A percentile compares a stretch with the other conserved stretches of the same genome.
Evolutionary conservation across 2,888 invertebrate genomes (phyloP).

Genomic region (Agriopis leucophaearia): DNA sequence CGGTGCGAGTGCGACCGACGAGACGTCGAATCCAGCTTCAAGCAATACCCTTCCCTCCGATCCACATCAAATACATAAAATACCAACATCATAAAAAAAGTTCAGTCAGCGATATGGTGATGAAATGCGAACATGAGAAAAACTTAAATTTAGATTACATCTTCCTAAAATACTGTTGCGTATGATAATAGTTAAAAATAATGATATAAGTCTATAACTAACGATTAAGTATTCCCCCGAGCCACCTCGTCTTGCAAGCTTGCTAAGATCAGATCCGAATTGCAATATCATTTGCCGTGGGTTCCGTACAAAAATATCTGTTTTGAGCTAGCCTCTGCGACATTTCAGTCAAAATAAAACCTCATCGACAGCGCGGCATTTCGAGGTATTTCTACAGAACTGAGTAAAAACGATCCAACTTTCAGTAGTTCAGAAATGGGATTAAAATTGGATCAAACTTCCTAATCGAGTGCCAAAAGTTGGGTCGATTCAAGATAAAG

Average conservation of each 20-base stretch:
- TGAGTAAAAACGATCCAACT: constrained; percentile 11
- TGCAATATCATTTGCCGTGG: constrained; percentile 38
- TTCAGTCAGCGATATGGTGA: constrained; percentile 62
- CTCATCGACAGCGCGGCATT: constrained; percentile 21
- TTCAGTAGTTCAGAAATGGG: not conserved
- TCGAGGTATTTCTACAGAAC: constrained; percentile 5
- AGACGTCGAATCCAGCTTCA: constrained; percentile 8
- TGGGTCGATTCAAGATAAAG: constrained; percentile 48
- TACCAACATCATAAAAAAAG: constrained; percentile 40
- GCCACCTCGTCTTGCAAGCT: constrained; percentile 54
- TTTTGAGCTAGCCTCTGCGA: constrained; percentile 43
- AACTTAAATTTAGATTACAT: constrained; percentile 83
- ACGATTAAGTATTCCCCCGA: constrained; percentile 61
- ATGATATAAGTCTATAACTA: constrained; percentile 83
- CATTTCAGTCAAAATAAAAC: constrained; percentile 28
- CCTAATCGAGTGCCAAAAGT: constrained; percentile 50
- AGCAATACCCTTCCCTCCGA: constrained; percentile 4
- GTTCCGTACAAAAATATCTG: constrained; percentile 48
- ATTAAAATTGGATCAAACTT: not conserved
- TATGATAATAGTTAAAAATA: constrained; percentile 83
- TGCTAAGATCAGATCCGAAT: constrained; percentile 44
- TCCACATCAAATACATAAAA: not conserved
- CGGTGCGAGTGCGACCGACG: constrained; percentile 16
- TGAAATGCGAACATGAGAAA: constrained; percentile 57
- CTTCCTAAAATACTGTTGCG: constrained; percentile 84